Evolutionary conservation across 2,888 invertebrate species (phyloP).

Genomic region (Erebia epiphron): DNA sequence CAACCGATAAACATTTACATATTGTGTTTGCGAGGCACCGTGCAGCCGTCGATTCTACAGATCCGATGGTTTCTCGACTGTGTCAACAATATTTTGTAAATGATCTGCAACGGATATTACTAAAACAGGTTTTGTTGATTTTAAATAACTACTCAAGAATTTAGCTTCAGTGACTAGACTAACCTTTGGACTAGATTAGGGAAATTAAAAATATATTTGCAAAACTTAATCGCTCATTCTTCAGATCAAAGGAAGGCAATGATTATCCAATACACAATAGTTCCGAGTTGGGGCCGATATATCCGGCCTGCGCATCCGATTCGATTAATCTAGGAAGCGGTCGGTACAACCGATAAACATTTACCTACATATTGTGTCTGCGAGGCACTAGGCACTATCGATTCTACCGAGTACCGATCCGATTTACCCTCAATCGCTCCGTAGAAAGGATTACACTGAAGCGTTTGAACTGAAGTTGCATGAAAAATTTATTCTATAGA

Average conservation of each 20-base stretch:
- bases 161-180: background rate
- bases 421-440: conserved; percentile 40
- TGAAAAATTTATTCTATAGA: conserved; percentile 31
- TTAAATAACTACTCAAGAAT: background rate
- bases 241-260: conserved; percentile 49
- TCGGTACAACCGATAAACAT: conserved; percentile 55
- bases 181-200: too few relatives aligned
- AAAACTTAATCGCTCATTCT: background rate
- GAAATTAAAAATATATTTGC: background rate
- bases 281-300: conserved; percentile 56
- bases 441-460: conserved; percentile 39
- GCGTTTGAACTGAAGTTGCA: conserved; percentile 29
- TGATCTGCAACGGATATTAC: background rate
- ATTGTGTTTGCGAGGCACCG: conserved; percentile 32
- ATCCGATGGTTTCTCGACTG: background rate
- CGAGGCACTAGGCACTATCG: conserved; percentile 41
- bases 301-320: conserved; percentile 68
- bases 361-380: conserved; percentile 46
- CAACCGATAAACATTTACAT: conserved; percentile 54
- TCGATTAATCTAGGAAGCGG: conserved; percentile 69
- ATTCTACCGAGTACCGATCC: conserved; percentile 41
- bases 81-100: conserved; percentile 1
- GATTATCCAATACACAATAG: conserved; percentile 61
- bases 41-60: conserved; percentile 1
- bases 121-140: too few relatives aligned